These are phyloP conservation scores for Gephyroberyx darwinii DNA, from an alignment of 2,797 vertebrate genomes.

Conservation along the genomic window DNA sequence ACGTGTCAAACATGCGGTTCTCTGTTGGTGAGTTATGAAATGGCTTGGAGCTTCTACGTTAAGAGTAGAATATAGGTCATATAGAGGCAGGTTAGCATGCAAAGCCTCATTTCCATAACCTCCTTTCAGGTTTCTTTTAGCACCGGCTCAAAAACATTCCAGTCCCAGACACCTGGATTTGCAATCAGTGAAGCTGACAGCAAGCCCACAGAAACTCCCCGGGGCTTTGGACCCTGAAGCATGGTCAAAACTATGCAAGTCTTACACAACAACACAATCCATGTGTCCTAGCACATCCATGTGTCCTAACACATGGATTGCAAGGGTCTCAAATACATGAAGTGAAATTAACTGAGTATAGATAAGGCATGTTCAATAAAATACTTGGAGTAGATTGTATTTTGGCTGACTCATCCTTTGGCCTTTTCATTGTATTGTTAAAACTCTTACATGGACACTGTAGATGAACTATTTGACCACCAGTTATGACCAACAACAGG, in stretches of 20 bases:
- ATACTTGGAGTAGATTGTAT: neutral
- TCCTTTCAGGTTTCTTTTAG: constrained; percentile 36
- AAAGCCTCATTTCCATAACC: constrained; percentile 31
- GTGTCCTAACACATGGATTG: too few species aligned
- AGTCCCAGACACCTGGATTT: constrained; percentile 62
- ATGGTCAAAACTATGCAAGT: neutral
- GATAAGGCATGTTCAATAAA: neutral
- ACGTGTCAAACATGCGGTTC: neutral
- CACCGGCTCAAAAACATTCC: constrained; percentile 53
- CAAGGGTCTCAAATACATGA: neutral
- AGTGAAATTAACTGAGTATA: neutral
- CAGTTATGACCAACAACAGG: constrained; percentile 32
- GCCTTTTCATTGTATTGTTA: neutral
- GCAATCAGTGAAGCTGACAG: constrained; percentile 41
- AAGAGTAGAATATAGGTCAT: constrained; percentile 4
- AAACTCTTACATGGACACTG: constrained; percentile 1
- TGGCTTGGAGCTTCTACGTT: neutral
- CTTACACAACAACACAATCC: too few species aligned
- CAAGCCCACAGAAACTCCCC: constrained; percentile 13
- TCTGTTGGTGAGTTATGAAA: neutral
- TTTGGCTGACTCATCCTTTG: neutral
- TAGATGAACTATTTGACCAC: neutral
- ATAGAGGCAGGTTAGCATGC: constrained; percentile 3
- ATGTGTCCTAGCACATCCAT: too few species aligned
- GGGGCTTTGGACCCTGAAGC: neutral